Evolutionary conservation across 2,888 invertebrate species (phyloP).

Genomic region (Volucella zonaria): DNA sequence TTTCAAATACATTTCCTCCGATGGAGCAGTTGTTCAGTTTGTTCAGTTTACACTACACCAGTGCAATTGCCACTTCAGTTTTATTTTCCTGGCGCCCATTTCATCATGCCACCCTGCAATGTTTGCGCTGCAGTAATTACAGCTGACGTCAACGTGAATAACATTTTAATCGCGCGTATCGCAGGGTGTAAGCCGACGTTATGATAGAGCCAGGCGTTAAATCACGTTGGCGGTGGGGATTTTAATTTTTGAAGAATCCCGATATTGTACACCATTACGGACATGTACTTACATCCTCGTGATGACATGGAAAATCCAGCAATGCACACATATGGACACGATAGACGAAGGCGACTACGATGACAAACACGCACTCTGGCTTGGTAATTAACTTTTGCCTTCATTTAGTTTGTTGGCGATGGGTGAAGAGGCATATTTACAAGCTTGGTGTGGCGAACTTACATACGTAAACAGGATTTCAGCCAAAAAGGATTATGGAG

Average conservation of each 20-base stretch:
- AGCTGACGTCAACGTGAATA: conserved; percentile 50
- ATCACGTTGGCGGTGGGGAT: background rate
- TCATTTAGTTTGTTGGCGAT: conserved; percentile 11
- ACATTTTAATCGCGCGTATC: conserved; percentile 63
- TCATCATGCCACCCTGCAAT: background rate
- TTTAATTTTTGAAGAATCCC: conserved; percentile 4
- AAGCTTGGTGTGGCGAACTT: conserved; percentile 10
- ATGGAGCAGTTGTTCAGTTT: background rate
- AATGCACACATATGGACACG: background rate
- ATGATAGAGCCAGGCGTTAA: conserved; percentile 28
- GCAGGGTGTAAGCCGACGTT: conserved; percentile 41
- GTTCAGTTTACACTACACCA: conserved; percentile 12
- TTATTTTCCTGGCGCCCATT: background rate
- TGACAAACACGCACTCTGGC: conserved; percentile 8
- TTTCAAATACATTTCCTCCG: conserved; percentile 12
- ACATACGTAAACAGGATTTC: conserved; percentile 12
- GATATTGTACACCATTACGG: background rate
- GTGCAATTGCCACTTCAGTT: conserved; percentile 38
- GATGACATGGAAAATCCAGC: conserved; percentile 35
- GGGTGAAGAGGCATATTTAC: conserved; percentile 23
- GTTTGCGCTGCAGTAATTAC: conserved; percentile 42
- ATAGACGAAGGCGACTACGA: no score
- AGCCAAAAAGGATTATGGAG: background rate
- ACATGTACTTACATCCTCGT: conserved; percentile 4
- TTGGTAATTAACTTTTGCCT: conserved; percentile 47